These are phyloP conservation scores for Leistus spinibarbis DNA, from an alignment of 2,888 invertebrate species.

Conservation along the genomic window DNA sequence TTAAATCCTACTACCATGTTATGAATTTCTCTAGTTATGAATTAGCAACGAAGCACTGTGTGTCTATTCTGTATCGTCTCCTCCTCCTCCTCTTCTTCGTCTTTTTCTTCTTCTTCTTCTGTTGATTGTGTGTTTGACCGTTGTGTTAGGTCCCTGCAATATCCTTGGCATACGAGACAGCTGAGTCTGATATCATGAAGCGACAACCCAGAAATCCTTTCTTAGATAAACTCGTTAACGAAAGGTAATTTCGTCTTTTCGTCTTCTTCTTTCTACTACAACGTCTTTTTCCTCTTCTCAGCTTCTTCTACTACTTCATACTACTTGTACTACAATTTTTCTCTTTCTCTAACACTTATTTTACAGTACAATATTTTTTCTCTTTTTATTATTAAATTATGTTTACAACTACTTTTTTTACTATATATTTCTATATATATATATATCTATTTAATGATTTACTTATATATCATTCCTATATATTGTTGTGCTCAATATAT, in stretches of 20 bases:
- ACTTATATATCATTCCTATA: neutral
- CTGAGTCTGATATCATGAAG: constrained; percentile 99
- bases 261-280: constrained; percentile 4
- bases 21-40: constrained; percentile 12
- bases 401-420: neutral
- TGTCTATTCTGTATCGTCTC: neutral
- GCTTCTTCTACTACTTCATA: constrained; percentile 15
- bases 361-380: neutral
- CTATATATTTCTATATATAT: neutral
- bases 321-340: constrained; percentile 12
- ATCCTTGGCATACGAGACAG: constrained; percentile 97
- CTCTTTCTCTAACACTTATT: neutral
- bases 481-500: neutral
- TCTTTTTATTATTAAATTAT: neutral
- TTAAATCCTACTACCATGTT: neutral
- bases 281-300: neutral
- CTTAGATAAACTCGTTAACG: constrained; percentile 97
- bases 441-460: neutral
- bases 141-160: constrained; percentile 91
- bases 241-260: constrained; percentile 73
- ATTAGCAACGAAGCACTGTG: constrained; percentile 19
- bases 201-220: constrained; percentile 96
- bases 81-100: neutral
- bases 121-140: constrained; percentile 22
- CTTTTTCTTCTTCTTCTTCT: constrained; percentile 27